Base-by-base conservation (phyloP, 2,797 vertebrate species). In the Lutjanus argentimaculatus region DNA sequence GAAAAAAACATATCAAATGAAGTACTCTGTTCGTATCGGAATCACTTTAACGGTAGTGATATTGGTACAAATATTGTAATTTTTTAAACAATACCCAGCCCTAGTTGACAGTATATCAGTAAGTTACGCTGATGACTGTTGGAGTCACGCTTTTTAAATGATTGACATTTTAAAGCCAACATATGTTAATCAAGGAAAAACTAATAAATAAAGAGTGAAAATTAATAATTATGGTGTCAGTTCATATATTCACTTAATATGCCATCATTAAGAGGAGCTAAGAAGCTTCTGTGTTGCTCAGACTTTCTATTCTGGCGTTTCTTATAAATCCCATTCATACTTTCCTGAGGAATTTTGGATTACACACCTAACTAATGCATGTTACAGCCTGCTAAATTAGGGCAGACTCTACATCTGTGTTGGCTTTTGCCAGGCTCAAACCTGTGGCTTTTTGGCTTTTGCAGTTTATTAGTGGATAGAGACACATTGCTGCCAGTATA, bases 271-370 rank as follows among this genome's bases (percentile, higher is more conserved):
- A 65, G 46, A 12, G 2, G 6, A 62, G 12, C 3, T 66, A n/a
- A 9, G 22, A 40, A 11, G 15, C 17, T 8, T 75, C 63, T 52
- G 16, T 62, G 77, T 22, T 21, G 43, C 22, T 74, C 56, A 78
- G 65, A 57, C 45, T 61, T 57, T 48, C 22, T 36, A 16, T 46
- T 59, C 46, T 55, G 61, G 40, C 21, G 5, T 48, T 80, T 69
- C 46, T 21, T 45, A 53, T 48, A 58, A 84, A 80, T 69, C 45
- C 16, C 61, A 75, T 78, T 86, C 74, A 74, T 64, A 57, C 74
- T 82, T 80, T 89, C 61, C 63, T 49, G 56, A 73, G 75, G 63
- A 77, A 82, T 77, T 75, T 85, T 79, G 66, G 67, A 76, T 76
- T 48, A 55, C 82, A 76, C 51, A 62, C 42, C 63, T 55, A 21